Percentiles rank a stretch among this genome's conserved stretches.
Evolutionary conservation across 2,113 vertebrate genomes (phyloP).

Genomic region (Collichthys lucidus): DNA sequence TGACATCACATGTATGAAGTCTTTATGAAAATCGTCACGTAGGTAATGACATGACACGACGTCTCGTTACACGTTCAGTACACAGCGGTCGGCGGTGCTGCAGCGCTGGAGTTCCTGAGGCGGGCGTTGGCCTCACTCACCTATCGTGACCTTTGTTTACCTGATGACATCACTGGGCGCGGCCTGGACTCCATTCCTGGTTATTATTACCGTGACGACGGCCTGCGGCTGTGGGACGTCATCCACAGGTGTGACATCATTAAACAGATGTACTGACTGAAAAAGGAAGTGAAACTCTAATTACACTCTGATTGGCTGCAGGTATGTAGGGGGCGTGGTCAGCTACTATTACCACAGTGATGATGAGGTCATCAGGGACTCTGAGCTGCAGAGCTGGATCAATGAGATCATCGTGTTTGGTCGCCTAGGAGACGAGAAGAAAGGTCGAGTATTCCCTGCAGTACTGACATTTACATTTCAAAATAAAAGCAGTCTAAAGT

Average conservation of each 20-base stretch:
- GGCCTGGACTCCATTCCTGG: neutral
- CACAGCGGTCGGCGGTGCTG: neutral
- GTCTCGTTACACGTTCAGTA: neutral
- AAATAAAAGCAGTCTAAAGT: neutral
- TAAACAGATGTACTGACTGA: no score
- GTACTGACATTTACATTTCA: neutral
- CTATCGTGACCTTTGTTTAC: constrained; percentile 5
- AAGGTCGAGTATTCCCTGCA: neutral
- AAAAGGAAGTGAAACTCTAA: neutral
- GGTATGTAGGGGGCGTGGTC: neutral
- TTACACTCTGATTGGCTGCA: neutral
- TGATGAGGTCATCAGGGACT: neutral
- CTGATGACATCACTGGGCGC: neutral
- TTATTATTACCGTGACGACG: constrained; percentile 1
- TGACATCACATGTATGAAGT: neutral
- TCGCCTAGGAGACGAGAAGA: neutral
- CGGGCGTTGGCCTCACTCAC: neutral
- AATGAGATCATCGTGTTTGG: neutral
- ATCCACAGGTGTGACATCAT: neutral
- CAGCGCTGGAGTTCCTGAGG: neutral
- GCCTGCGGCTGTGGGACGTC: neutral
- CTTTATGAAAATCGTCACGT: no score
- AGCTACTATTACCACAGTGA: neutral
- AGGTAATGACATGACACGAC: no score
- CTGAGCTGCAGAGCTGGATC: neutral